These are phyloP conservation scores for Clarias magur DNA, from an alignment of 2,113 vertebrate genomes.

Conservation along the genomic window DNA sequence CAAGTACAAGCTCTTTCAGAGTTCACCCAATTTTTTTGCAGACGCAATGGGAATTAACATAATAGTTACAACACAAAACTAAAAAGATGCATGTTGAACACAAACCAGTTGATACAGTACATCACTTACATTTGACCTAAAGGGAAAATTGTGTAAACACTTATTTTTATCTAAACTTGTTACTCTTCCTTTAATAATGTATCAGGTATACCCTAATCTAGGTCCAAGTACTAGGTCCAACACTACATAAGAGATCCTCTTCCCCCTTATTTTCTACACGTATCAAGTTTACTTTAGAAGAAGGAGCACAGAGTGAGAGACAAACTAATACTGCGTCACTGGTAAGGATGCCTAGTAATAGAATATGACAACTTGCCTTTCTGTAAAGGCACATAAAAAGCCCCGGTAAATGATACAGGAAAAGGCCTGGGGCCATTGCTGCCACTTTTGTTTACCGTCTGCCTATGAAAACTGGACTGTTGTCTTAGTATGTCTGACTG, in stretches of 20 bases:
- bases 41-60: too few relatives aligned
- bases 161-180: not conserved
- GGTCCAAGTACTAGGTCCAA: not conserved
- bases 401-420: not conserved
- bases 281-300: not conserved
- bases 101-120: not conserved
- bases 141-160: not conserved
- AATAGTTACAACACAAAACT: not conserved
- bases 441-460: not conserved
- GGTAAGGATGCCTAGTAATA: constrained; percentile 19
- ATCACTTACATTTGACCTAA: not conserved
- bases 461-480: not conserved
- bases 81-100: not conserved
- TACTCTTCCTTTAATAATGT: not conserved
- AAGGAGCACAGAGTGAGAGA: not conserved
- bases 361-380: constrained; percentile 39
- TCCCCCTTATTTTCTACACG: not conserved
- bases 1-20: too few relatives aligned
- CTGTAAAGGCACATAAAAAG: not conserved
- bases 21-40: too few relatives aligned
- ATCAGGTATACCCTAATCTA: too few relatives aligned
- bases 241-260: not conserved
- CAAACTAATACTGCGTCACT: not conserved
- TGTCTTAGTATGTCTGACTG: not conserved
- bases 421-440: not conserved